Evolutionary conservation across 1,140 invertebrate genomes (phyloP).

Genomic region (Pantala flavescens): DNA sequence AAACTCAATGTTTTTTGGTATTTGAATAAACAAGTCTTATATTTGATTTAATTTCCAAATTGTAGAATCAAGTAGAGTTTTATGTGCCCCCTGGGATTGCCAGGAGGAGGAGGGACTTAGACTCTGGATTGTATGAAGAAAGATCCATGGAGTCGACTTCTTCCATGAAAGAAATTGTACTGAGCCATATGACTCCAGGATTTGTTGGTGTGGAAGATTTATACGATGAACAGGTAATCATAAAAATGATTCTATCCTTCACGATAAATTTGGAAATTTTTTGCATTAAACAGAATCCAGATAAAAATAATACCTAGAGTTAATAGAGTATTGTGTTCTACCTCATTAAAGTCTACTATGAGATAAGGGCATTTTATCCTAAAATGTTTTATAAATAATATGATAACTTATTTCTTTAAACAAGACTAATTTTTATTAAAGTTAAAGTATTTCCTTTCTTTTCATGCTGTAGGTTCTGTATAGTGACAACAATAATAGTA

Average conservation of each 20-base stretch:
- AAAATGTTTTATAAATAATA: no score
- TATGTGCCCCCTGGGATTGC: constrained; percentile 13
- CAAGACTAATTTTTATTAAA: no score
- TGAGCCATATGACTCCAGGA: constrained; percentile 33
- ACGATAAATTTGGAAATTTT: not conserved
- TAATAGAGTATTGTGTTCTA: no score
- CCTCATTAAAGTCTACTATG: no score
- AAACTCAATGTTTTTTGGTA: no score
- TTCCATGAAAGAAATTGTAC: constrained; percentile 24
- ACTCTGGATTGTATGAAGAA: constrained; percentile 13
- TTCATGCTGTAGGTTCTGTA: constrained; percentile 29
- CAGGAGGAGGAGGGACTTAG: not conserved
- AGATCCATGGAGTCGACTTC: not conserved
- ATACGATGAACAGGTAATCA: constrained; percentile 22
- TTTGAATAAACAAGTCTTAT: no score
- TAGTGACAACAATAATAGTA: constrained; percentile 39
- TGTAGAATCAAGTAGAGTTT: constrained; percentile 21
- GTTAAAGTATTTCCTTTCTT: no score
- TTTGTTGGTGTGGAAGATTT: constrained; percentile 31
- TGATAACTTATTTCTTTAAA: no score
- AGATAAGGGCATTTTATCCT: no score
- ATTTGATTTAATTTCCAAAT: not conserved
- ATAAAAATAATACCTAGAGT: no score
- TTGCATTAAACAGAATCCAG: no score
- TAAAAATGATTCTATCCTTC: not conserved